A percentile compares a stretch with the other conserved stretches of the same genome.
Evolutionary conservation across 2,888 invertebrate genomes (phyloP).

Genomic region (Quadroppia sp.): DNA sequence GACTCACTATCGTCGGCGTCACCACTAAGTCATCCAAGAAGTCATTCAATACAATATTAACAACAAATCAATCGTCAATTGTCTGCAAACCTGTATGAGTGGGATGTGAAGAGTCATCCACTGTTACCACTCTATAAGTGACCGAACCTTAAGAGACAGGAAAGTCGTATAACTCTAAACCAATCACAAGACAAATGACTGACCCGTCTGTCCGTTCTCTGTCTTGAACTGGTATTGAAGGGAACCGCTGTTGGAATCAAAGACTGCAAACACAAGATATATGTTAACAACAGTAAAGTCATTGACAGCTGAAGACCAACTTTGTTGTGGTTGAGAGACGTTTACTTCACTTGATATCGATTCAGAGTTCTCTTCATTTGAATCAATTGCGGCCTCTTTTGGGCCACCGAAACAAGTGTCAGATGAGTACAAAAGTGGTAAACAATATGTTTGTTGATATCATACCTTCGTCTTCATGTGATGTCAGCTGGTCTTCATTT

Average conservation of each 20-base stretch:
- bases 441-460: background rate
- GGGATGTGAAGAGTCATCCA: background rate
- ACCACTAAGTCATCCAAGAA: background rate
- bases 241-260: conserved; percentile 10
- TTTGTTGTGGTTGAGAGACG: conserved; percentile 11
- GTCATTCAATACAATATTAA: background rate
- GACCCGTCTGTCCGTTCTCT: conserved; percentile 7
- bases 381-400: conserved; percentile 9
- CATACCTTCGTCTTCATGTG: conserved; percentile 11
- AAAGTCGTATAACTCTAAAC: background rate
- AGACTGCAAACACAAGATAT: background rate
- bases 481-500: conserved; percentile 11
- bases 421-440: background rate
- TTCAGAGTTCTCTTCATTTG: conserved; percentile 23
- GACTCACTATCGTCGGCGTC: conserved; percentile 9
- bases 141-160: background rate
- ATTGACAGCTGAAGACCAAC: background rate
- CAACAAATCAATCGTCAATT: background rate
- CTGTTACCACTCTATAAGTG: conserved; percentile 26
- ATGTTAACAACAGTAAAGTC: background rate
- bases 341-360: background rate
- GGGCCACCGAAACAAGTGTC: background rate
- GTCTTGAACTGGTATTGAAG: conserved; percentile 19
- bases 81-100: conserved; percentile 27
- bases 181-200: background rate